Base-by-base conservation (phyloP, 2,888 invertebrate genomes). In the Tinea semifulvella region DNA sequence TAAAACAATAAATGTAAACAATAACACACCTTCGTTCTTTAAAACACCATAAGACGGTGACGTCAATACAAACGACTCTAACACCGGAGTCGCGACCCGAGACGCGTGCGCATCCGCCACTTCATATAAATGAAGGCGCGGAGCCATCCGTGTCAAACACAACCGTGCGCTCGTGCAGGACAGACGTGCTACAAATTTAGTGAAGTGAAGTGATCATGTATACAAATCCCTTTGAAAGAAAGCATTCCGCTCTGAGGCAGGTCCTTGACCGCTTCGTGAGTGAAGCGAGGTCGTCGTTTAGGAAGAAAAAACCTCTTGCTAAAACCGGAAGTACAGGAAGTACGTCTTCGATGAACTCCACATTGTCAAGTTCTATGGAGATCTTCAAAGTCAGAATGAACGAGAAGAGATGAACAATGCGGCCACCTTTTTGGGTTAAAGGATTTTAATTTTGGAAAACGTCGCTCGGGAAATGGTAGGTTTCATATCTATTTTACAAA, bases 191-290 rank as follows among this genome's bases (percentile, higher is more conserved):
- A 6, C 36, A 31, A 26, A 8, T 43, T 4, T 11, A 22, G 11
- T 43, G 27, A 49, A 42, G 40, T 31, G 39, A 50, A 44, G 27
- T 35, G 14, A 50, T 46, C 36, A 87, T 88, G 88, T 88, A 84
- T 57, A 87, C 88, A 48, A 88, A 88, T 63, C 88, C 88, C 45
- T 88, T 88, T 61, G 87, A 88, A 53, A 83, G 88, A 53, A 88
- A 88, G 55, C 88, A 88, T 62, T 87, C 87, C 11, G 85, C 85
- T 46, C 77, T 88, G 60, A 81, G 87, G 54, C 87, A 88, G 60
- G 82, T 85, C 56, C 69, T 88, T 56, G 88, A 88, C 61, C 83
- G 84, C 48, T 70, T 88, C 48, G 71, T 88, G 51, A 83, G 83
- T n/a, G 82, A 82, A 39, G 61, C 72, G 8, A 62, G 68, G 39